phyloP scores from a whole-genome alignment of 2,113 vertebrate species.

The Sapayoa aenigma region DNA sequence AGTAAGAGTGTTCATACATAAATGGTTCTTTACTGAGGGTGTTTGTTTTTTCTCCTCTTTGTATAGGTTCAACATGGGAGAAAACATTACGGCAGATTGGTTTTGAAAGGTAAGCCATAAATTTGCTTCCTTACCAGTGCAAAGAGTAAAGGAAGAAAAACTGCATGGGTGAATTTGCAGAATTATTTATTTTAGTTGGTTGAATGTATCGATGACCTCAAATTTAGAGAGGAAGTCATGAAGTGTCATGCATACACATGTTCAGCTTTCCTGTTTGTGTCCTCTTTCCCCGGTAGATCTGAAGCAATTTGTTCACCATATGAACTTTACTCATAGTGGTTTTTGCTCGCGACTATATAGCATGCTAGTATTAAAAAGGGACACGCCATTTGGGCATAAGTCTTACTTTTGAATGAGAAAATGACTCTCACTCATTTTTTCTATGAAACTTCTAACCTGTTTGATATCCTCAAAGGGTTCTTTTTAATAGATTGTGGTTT shows the following conservation, averaged over 20 bases:
- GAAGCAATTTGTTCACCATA: background rate
- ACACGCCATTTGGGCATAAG: background rate
- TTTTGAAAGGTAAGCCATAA: constrained; percentile 90
- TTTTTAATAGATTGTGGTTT: background rate
- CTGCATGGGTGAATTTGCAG: background rate
- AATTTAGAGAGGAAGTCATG: background rate
- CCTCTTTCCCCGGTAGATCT: background rate
- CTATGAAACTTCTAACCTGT: background rate
- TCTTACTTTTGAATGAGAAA: constrained; percentile 21
- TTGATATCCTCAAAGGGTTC: background rate
- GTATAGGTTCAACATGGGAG: constrained; percentile 90
- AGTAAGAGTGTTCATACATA: background rate
- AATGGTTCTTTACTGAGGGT: background rate
- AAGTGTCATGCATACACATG: background rate
- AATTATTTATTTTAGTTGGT: background rate
- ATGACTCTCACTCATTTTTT: background rate
- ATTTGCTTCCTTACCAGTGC: background rate
- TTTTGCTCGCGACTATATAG: background rate
- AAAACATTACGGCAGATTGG: constrained; percentile 93
- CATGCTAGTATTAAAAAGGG: background rate
- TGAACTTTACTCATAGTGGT: background rate
- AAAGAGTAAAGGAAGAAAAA: background rate
- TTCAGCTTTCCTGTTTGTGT: background rate
- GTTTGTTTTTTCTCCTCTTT: constrained; percentile 52
- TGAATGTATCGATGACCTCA: background rate